phyloP scores from a whole-genome alignment of 2,797 vertebrate genomes.

The Anomalospiza imberbis region DNA sequence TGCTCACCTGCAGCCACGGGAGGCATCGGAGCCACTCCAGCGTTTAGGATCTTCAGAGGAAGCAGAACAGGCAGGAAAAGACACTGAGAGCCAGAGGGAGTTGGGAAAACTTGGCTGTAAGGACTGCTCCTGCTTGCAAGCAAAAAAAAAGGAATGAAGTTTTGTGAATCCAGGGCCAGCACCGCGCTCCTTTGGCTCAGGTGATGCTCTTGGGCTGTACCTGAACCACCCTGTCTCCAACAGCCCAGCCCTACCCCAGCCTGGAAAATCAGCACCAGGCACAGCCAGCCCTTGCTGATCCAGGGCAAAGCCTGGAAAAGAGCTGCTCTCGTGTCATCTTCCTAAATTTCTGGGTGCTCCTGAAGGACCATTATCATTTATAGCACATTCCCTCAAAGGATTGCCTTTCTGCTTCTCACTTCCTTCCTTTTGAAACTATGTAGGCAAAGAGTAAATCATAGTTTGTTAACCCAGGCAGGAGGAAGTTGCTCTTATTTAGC shows the following conservation, averaged over 20 bases:
- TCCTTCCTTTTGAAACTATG: neutral
- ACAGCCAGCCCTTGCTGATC: neutral
- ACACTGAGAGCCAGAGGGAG: neutral
- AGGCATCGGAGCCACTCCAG: neutral
- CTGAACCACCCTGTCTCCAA: neutral
- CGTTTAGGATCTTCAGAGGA: neutral
- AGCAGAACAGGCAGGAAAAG: neutral
- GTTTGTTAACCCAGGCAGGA: neutral
- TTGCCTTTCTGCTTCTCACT: neutral
- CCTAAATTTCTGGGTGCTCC: neutral
- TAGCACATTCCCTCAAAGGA: neutral
- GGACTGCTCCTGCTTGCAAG: neutral
- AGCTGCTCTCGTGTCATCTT: neutral
- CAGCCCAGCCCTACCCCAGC: neutral
- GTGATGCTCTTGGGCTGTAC: neutral
- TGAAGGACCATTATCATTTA: neutral
- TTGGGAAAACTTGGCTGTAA: neutral
- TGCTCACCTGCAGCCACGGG: accelerated
- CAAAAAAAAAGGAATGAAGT: neutral
- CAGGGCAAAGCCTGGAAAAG: neutral
- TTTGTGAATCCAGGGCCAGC: neutral
- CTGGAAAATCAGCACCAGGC: neutral
- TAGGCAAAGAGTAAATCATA: neutral
- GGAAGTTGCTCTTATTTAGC: neutral
- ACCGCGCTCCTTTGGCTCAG: neutral